Evolutionary conservation across 2,113 vertebrate species (phyloP).

Genomic region (Riparia riparia): DNA sequence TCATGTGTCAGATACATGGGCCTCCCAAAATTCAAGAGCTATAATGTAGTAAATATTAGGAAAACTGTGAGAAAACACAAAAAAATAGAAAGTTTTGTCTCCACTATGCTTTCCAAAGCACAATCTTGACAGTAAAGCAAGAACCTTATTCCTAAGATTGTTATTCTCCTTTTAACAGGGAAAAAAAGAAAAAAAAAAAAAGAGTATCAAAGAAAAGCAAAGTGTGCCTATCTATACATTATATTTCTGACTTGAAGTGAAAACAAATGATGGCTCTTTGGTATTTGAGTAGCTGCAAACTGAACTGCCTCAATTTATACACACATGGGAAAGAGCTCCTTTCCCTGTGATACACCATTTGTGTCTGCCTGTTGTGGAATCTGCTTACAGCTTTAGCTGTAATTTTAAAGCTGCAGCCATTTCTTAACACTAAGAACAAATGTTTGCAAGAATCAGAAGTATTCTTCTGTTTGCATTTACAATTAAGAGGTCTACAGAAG

Average conservation of each 20-base stretch:
- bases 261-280: background rate
- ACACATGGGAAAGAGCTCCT: background rate
- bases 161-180: background rate
- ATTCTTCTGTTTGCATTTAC: background rate
- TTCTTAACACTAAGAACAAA: background rate
- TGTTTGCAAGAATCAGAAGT: background rate
- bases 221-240: background rate
- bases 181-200: background rate
- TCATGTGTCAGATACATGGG: background rate
- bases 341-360: background rate
- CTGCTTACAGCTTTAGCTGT: background rate
- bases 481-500: background rate
- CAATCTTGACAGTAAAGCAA: background rate
- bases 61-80: background rate
- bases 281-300: slow-evolving; percentile 28
- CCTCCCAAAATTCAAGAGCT: background rate
- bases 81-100: background rate
- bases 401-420: background rate
- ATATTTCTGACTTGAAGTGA: slow-evolving; percentile 10
- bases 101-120: background rate
- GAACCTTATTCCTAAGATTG: background rate
- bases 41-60: background rate
- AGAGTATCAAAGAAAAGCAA: background rate
- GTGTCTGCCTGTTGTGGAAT: background rate
- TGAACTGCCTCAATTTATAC: slow-evolving; percentile 4